Evolutionary conservation across 2,888 invertebrate genomes (phyloP).

Genomic region (Conchocele bisecta): DNA sequence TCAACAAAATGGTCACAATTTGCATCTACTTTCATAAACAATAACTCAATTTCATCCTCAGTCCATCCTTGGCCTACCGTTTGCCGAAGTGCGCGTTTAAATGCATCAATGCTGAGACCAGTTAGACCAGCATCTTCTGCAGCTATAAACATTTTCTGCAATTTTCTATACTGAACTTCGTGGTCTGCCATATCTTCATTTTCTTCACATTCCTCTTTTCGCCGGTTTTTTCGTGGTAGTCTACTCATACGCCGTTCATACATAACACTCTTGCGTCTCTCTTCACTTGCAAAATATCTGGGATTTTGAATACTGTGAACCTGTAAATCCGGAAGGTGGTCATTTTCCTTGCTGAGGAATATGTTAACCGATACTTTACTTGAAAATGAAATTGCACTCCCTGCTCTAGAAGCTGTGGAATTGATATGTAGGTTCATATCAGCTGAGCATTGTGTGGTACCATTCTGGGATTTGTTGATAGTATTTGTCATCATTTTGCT

Average conservation of each 20-base stretch:
- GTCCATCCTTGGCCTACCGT: slow-evolving; percentile 70
- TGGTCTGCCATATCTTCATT: slow-evolving; percentile 43
- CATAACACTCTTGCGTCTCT: slow-evolving; percentile 4
- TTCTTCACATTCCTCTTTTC: slow-evolving; percentile 12
- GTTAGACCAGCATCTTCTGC: slow-evolving; percentile 68
- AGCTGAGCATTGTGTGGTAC: no score
- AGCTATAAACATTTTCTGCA: slow-evolving; percentile 69
- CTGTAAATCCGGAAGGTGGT: no score
- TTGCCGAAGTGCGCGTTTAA: slow-evolving; percentile 72
- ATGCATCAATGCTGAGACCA: slow-evolving; percentile 74
- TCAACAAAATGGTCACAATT: slow-evolving; percentile 85
- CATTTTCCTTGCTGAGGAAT: neutral
- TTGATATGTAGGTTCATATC: no score
- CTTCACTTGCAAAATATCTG: neutral
- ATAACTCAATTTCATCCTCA: slow-evolving; percentile 71
- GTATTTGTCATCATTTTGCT: no score
- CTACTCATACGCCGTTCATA: slow-evolving; percentile 19
- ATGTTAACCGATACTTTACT: slow-evolving; percentile 4
- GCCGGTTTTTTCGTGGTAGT: neutral
- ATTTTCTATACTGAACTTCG: slow-evolving; percentile 39
- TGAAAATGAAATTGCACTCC: slow-evolving; percentile 22
- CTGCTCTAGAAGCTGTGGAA: no score
- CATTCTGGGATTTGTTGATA: no score
- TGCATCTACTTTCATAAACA: slow-evolving; percentile 83
- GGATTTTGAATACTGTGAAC: no score